Evolutionary conservation across 2,797 vertebrate genomes (phyloP), one percentile per base, ranked within the genome.

Genomic region (Hemibagrus guttatus): DNA sequence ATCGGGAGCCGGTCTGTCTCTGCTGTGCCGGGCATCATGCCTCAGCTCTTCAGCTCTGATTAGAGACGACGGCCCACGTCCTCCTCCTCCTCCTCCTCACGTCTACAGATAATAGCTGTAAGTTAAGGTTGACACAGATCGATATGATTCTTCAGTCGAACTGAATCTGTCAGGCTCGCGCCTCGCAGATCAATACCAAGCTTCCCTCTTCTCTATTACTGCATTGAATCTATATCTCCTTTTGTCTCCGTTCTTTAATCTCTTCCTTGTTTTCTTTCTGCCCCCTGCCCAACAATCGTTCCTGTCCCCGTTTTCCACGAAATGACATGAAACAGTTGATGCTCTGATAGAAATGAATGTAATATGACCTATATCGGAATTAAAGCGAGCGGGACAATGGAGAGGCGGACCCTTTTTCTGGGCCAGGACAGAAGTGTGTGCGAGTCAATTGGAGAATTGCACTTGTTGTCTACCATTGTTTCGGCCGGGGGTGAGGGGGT

Each of bases 71-170:
- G 93, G 91, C 92, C 91, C 94, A 95, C 92, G 85, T 92, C 92
- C 92, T 94, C 95, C 93, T 88, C 88, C 93, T 88, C 88, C 91
- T 46, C 39, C 81, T 68, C 56, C 78, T n/a, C 84, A 87, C 46
- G 85, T 72, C 92, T 58, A 82, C 85, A 95, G 97, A 97, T 96
- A 97, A 97, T 97, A 97, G 96, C 96, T 96, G 96, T 95, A 97
- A 97, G 97, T 98, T 97, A 95, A 95, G 97, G 94, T 96, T 97
- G 97, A 98, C 98, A 97, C 92, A 95, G 95, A 97, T 98, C 97
- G 96, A 97, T 97, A 96, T 94, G 95, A 96, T 97, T 96, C 96
- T 96, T 96, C 95, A 95, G 96, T 96, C 95, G 96, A 96, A 96
- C 96, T 96, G 95, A 95, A 96, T 96, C 96, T 94, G 95, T 97